Percentiles rank a stretch among this genome's conserved stretches.
Evolutionary conservation across 2,888 invertebrate genomes (phyloP).

Genomic region (Aleiodes alternator): DNA sequence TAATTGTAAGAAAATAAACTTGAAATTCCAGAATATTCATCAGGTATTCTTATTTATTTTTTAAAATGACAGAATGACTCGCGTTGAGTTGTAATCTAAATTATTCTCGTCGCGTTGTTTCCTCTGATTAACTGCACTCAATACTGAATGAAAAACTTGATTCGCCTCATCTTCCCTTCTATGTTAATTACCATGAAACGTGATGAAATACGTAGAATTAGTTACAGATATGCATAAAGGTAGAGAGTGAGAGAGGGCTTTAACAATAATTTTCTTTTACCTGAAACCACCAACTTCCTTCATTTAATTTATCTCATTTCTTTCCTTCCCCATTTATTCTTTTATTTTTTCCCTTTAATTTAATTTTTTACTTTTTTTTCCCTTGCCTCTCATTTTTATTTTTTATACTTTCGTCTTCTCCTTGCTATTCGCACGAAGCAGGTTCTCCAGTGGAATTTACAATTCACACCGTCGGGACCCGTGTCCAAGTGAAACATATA

Average conservation of each 20-base stretch:
- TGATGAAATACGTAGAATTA: constrained; percentile 36
- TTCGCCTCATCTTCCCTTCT: constrained; percentile 9
- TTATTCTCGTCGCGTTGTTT: constrained; percentile 34
- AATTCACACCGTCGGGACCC: constrained; percentile 66
- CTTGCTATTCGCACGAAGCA: constrained; percentile 58
- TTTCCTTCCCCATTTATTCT: constrained; percentile 40
- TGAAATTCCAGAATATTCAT: constrained; percentile 33
- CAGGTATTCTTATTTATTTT: not conserved
- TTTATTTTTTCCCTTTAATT: constrained; percentile 40
- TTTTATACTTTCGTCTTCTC: constrained; percentile 40
- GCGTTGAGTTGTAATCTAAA: constrained; percentile 27
- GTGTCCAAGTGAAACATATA: constrained; percentile 71
- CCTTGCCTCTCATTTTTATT: constrained; percentile 38
- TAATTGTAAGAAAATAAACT: too few species aligned
- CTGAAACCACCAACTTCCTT: constrained; percentile 36
- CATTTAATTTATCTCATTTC: constrained; percentile 54
- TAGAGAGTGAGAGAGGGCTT: not conserved
- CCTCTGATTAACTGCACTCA: constrained; percentile 17
- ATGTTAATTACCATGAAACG: not conserved
- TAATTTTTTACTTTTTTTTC: constrained; percentile 32
- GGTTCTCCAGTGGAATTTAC: constrained; percentile 70
- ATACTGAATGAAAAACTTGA: constrained; percentile 30
- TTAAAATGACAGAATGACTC: not conserved
- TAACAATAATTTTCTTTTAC: constrained; percentile 17
- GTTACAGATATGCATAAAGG: constrained; percentile 25